phyloP scores from a whole-genome alignment of 2,888 invertebrate genomes.

The Pollenia labialis region DNA sequence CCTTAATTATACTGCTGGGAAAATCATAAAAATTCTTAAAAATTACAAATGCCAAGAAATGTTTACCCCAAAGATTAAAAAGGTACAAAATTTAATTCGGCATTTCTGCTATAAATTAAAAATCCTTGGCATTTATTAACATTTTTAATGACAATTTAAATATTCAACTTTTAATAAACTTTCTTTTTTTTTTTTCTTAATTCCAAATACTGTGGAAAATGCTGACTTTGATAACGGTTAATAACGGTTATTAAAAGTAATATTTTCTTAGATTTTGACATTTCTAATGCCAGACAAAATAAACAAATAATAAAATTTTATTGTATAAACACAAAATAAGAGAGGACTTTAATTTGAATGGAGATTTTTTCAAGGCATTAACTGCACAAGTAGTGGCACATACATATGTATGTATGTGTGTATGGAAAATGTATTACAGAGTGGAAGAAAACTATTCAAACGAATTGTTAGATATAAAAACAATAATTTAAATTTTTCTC shows the following conservation, averaged over 20 bases:
- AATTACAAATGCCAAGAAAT: background rate
- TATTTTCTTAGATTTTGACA: slow-evolving; percentile 68
- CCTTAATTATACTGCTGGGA: too few relatives aligned
- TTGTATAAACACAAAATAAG: slow-evolving; percentile 5
- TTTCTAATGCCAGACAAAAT: slow-evolving; percentile 68
- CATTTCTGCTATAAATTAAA: background rate
- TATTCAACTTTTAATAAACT: slow-evolving; percentile 23
- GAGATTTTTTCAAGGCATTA: background rate
- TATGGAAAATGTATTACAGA: background rate
- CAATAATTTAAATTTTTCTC: too few relatives aligned
- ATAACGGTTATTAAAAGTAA: slow-evolving; percentile 52
- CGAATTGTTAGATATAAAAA: background rate
- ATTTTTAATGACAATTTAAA: slow-evolving; percentile 19
- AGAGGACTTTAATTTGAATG: slow-evolving; percentile 3
- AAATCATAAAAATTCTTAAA: background rate
- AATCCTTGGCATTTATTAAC: slow-evolving; percentile 20
- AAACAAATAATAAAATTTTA: slow-evolving; percentile 60
- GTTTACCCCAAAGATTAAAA: background rate
- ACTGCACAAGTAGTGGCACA: background rate
- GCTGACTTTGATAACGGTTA: background rate
- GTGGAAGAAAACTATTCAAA: background rate
- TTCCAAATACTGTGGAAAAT: background rate
- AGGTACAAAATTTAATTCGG: background rate
- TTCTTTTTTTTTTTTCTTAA: background rate
- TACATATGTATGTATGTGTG: too few relatives aligned